Percentiles rank a stretch among this genome's conserved stretches.
phyloP scores from a whole-genome alignment of 2,113 vertebrate species.

The Hippocampus mohnikei region DNA sequence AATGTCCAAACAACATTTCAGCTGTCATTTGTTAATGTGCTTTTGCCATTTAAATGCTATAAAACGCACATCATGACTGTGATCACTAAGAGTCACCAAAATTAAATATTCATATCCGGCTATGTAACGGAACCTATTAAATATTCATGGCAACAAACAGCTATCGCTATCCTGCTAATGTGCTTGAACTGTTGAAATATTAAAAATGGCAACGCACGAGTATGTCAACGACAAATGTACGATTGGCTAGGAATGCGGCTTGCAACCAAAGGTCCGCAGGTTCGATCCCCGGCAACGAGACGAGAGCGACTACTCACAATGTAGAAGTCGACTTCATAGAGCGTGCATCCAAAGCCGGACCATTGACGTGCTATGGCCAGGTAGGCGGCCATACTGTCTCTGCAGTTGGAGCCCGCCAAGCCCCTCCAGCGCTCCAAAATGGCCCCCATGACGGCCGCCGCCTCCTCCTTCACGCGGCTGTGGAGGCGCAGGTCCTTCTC shows the following conservation, averaged over 20 bases:
- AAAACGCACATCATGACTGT: no score
- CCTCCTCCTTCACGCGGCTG: conserved; percentile 78
- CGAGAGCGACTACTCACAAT: conserved; percentile 74
- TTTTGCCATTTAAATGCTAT: no score
- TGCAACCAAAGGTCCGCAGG: background rate
- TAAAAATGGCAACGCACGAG: background rate
- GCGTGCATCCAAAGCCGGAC: conserved; percentile 90
- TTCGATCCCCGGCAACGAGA: background rate
- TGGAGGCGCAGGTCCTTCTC: conserved; percentile 77
- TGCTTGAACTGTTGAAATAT: background rate
- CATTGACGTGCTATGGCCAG: conserved; percentile 85
- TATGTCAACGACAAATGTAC: background rate
- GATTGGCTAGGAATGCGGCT: background rate
- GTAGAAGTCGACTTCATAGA: conserved; percentile 87
- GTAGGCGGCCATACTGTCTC: conserved; percentile 88
- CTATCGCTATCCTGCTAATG: background rate
- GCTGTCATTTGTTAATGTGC: no score
- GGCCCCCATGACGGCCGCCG: conserved; percentile 72
- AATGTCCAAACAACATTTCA: background rate
- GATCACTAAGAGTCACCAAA: no score
- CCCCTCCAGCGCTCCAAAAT: conserved; percentile 89
- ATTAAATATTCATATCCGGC: no score
- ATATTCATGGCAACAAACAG: background rate
- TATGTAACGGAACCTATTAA: background rate
- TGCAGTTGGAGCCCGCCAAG: conserved; percentile 80